phyloP scores from a whole-genome alignment of 1,140 invertebrate genomes.

The Hylaeus anthracinus region DNA sequence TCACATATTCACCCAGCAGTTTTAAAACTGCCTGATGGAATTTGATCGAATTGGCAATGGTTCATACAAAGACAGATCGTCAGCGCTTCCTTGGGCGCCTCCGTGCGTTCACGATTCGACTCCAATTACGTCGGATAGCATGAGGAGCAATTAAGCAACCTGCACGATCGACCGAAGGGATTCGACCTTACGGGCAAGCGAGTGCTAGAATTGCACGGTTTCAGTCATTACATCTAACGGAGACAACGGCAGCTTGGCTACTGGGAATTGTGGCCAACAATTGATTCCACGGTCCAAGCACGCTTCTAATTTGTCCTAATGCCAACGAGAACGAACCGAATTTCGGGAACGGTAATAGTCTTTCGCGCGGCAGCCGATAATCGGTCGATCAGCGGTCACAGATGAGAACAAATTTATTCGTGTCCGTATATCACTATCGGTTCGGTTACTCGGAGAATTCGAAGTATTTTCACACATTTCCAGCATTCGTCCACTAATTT shows the following conservation, averaged over 20 bases:
- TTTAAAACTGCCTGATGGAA: too few relatives aligned
- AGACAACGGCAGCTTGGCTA: slow-evolving; percentile 25
- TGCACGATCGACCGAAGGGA: slow-evolving; percentile 40
- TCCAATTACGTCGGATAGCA: slow-evolving; percentile 43
- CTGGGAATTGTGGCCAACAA: slow-evolving; percentile 55
- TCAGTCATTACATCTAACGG: slow-evolving; percentile 33
- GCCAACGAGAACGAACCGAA: slow-evolving; percentile 12
- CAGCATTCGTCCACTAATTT: too few relatives aligned
- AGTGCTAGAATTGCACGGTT: slow-evolving; percentile 19
- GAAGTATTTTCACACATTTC: too few relatives aligned
- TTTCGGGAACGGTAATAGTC: slow-evolving; percentile 6
- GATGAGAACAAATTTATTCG: background rate
- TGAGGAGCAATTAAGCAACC: slow-evolving; percentile 53
- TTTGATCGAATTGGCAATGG: too few relatives aligned
- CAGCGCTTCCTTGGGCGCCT: slow-evolving; percentile 13
- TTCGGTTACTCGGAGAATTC: too few relatives aligned
- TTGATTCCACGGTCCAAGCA: slow-evolving; percentile 46
- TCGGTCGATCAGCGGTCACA: background rate
- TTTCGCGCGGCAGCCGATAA: slow-evolving; percentile 14
- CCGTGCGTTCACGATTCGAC: slow-evolving; percentile 20
- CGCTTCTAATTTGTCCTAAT: slow-evolving; percentile 52
- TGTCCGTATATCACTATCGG: background rate
- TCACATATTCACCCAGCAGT: too few relatives aligned
- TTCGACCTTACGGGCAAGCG: slow-evolving; percentile 6
- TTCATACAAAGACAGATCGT: background rate